These are phyloP conservation scores for Bembecia ichneumoniformis DNA, from an alignment of 2,888 invertebrate species.

Conservation along the genomic window DNA sequence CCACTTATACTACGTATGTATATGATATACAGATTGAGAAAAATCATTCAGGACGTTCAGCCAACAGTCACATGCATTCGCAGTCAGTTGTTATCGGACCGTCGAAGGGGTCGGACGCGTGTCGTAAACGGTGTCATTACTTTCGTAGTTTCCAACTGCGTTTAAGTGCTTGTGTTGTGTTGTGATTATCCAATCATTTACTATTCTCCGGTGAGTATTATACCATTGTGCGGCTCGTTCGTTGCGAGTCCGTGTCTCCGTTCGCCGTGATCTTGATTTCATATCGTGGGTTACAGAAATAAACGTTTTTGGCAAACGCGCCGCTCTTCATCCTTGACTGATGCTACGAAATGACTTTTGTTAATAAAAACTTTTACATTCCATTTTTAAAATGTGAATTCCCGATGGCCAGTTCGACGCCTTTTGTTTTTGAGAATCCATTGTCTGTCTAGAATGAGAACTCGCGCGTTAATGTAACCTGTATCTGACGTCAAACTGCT, in stretches of 20 bases:
- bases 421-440: neutral
- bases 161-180: constrained; percentile 41
- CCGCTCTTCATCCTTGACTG: constrained; percentile 41
- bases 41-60: constrained; percentile 18
- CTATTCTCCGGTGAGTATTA: constrained; percentile 39
- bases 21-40: constrained; percentile 18
- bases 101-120: constrained; percentile 33
- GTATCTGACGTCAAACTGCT: neutral
- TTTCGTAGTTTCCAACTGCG: constrained; percentile 21
- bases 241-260: too few relatives aligned
- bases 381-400: neutral
- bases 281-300: constrained; percentile 39
- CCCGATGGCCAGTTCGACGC: neutral
- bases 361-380: neutral
- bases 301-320: constrained; percentile 50
- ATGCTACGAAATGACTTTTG: constrained; percentile 16
- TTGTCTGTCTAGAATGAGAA: neutral
- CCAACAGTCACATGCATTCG: constrained; percentile 1
- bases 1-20: too few relatives aligned
- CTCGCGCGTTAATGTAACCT: neutral
- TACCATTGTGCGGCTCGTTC: too few relatives aligned
- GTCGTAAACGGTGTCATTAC: constrained; percentile 9
- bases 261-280: constrained; percentile 37
- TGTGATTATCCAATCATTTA: constrained; percentile 34
- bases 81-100: constrained; percentile 44